These are phyloP conservation scores for Mimas tiliae DNA, from an alignment of 2,888 invertebrate species.

Conservation along the genomic window DNA sequence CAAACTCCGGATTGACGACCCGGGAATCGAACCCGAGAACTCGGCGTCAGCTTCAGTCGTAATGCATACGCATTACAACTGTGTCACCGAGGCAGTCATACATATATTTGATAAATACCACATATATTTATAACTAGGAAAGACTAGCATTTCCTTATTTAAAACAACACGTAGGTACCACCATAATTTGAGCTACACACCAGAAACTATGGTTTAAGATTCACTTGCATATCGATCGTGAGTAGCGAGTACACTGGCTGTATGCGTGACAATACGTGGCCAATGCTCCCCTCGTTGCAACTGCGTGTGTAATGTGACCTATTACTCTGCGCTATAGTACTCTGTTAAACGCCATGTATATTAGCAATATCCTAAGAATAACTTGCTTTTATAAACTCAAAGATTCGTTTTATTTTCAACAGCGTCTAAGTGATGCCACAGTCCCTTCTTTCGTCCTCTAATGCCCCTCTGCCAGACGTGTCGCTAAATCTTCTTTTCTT, in stretches of 20 bases:
- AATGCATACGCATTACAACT: too few relatives aligned
- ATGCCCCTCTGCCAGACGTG: too few relatives aligned
- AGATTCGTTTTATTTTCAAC: background rate
- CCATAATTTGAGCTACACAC: background rate
- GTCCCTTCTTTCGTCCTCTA: too few relatives aligned
- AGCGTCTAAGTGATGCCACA: background rate
- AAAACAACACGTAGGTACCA: too few relatives aligned
- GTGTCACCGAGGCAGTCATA: too few relatives aligned
- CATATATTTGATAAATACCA: background rate
- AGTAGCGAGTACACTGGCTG: conserved; percentile 3
- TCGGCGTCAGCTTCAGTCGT: too few relatives aligned
- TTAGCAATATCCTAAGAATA: background rate
- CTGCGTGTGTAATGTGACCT: conserved; percentile 21
- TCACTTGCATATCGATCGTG: conserved; percentile 19
- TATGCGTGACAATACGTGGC: conserved; percentile 25
- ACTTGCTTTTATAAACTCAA: background rate
- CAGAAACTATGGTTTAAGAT: background rate
- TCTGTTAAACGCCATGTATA: background rate
- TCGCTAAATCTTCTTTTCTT: too few relatives aligned
- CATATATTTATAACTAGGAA: background rate
- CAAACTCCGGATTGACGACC: too few relatives aligned
- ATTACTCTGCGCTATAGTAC: background rate
- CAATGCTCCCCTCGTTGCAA: conserved; percentile 23
- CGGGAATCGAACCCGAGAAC: too few relatives aligned
- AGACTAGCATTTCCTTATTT: too few relatives aligned